Base-by-base conservation (phyloP, 2,888 invertebrate species). In the Epirrhoe alternata region DNA sequence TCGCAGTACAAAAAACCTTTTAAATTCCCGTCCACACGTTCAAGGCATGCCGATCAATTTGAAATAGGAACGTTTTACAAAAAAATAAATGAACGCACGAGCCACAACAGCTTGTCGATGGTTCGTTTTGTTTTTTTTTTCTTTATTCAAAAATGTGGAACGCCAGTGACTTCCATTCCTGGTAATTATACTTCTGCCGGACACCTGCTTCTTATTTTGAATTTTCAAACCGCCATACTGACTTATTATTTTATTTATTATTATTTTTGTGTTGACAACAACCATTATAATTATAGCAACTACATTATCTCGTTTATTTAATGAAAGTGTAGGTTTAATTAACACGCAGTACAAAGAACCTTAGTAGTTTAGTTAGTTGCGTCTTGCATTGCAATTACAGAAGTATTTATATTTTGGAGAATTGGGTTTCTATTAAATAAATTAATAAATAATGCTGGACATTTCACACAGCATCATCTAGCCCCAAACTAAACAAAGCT, bases 51-150 rank as follows among this genome's bases (percentile, higher is more conserved):
- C 52, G 61, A 60, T 57, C 45, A 66, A 59, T 65, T 72, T 50
- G 66, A 81, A 83, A 82, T 79, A 80, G 76, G 74, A 77, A 75
- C 76, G 74, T 66, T 75, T 74, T 68, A 58, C 17, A 54, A 59
- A 68, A 69, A 59, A 69, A 67, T 33, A 53, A 60, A 59, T 51
- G 76, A 76, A 72, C 78, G 88, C 90, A 89, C 90, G 90, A 86
- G 90, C 86, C 72, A 65, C 74, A 84, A 76, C 86, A 88, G 88
- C 82, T 74, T 77, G 82, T 76, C 80, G 81, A 86, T 88, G 85
- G 86, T 84, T 77, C 70, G 70, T 71, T 71, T 86, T 86, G 8
- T 42, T 42, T 42, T 42, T 38, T 24, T 24, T 88, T 86, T 85
- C 78, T 87, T 30, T 42, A 38, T 62, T 49, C n/a, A 33, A 38